Evolutionary conservation across 2,888 invertebrate genomes (phyloP).

Genomic region (Campopleginae sp.): DNA sequence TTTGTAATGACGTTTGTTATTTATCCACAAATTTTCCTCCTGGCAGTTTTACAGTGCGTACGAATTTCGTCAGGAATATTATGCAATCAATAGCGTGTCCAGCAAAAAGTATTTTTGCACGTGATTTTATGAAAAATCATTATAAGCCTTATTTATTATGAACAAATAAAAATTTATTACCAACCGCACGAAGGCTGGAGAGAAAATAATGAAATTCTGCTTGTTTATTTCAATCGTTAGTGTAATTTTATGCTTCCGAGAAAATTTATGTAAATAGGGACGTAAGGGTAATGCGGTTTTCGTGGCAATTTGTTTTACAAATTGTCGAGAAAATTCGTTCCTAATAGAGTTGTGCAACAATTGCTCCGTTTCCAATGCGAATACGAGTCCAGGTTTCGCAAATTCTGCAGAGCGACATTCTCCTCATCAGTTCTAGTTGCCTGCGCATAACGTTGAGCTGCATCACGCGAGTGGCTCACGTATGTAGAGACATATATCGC

Average conservation of each 20-base stretch:
- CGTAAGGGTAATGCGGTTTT: not conserved
- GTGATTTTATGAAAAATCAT: not conserved
- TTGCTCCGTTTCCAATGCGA: slow-evolving; percentile 19
- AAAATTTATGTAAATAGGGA: not conserved
- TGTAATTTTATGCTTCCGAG: not conserved
- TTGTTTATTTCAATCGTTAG: not conserved
- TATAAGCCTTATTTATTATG: not conserved
- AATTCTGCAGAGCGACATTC: not conserved
- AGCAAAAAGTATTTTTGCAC: not conserved
- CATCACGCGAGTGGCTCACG: not conserved
- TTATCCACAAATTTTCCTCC: not conserved
- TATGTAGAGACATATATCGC: slow-evolving; percentile 28
- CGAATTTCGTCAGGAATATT: not conserved
- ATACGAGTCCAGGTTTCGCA: slow-evolving; percentile 3
- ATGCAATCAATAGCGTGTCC: not conserved
- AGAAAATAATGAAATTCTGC: not conserved
- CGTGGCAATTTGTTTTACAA: not conserved
- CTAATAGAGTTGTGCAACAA: not conserved
- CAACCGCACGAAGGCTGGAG: not conserved
- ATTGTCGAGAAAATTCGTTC: slow-evolving; percentile 21
- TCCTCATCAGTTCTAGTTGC: not conserved
- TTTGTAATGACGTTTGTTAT: not conserved
- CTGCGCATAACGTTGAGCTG: not conserved
- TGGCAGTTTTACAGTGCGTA: not conserved
- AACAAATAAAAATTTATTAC: not conserved